Evolutionary conservation across 1,140 invertebrate species (phyloP).

Genomic region (Scaptomyza montana): DNA sequence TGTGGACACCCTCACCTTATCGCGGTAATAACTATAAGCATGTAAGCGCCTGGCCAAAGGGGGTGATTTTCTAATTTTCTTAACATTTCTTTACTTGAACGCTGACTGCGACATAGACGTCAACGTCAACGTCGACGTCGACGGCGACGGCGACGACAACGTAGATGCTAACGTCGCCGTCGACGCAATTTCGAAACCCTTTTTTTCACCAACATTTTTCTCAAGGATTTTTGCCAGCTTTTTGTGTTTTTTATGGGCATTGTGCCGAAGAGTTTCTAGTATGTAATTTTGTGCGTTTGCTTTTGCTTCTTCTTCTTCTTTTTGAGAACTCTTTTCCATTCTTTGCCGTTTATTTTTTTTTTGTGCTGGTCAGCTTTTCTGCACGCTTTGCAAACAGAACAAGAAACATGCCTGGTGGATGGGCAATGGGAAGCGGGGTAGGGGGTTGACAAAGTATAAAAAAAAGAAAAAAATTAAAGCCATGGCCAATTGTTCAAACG

Average conservation of each 20-base stretch:
- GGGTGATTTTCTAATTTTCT: constrained; percentile 81
- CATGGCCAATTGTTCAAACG: constrained; percentile 75
- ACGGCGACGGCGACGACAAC: background rate
- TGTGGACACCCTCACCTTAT: constrained; percentile 58
- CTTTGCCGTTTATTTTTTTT: background rate
- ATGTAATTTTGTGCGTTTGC: constrained; percentile 73
- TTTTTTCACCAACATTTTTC: constrained; percentile 44
- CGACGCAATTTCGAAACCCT: constrained; percentile 53
- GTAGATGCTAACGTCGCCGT: constrained; percentile 3
- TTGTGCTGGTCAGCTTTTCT: constrained; percentile 81
- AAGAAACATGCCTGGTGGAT: constrained; percentile 8
- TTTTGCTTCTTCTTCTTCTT: constrained; percentile 6
- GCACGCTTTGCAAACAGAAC: constrained; percentile 71
- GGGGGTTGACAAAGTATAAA: background rate
- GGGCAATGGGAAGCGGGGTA: constrained; percentile 4
- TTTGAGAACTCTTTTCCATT: background rate
- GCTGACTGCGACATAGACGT: background rate
- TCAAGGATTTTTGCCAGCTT: constrained; percentile 65
- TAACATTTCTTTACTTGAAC: constrained; percentile 73
- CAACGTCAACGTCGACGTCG: too few species aligned
- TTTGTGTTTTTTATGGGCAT: constrained; percentile 55
- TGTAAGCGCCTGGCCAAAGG: constrained; percentile 77
- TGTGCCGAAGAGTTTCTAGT: constrained; percentile 69
- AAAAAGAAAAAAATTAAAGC: constrained; percentile 11
- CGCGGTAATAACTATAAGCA: constrained; percentile 82